Conservation (phyloP, 2,888 invertebrate species). For the Papilio gigon region DNA sequence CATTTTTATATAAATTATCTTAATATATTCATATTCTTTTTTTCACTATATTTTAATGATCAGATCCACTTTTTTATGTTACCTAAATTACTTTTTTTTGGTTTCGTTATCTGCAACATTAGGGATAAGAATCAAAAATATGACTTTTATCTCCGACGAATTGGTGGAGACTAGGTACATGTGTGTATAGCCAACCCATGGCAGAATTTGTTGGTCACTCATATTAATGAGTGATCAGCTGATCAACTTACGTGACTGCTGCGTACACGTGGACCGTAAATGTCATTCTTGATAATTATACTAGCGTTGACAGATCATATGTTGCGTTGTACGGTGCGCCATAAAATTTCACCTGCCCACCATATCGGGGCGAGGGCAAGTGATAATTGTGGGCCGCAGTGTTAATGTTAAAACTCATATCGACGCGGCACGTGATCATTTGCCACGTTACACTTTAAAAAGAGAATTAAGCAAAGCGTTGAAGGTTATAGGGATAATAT, state of each 20-base stretch:
- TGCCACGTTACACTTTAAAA: neutral
- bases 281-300: conserved; percentile 7
- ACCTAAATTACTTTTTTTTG: no score
- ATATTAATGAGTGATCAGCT: neutral
- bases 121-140: no score
- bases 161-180: neutral
- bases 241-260: neutral
- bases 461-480: conserved; percentile 4
- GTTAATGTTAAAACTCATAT: conserved; percentile 26
- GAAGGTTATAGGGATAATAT: neutral
- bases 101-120: no score
- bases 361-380: conserved; percentile 25
- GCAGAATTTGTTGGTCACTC: neutral
- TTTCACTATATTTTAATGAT: no score
- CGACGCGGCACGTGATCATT: neutral
- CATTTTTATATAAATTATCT: conserved; percentile 15
- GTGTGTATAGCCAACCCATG: neutral
- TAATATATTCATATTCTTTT: neutral
- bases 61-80: no score
- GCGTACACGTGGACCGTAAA: neutral
- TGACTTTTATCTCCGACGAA: neutral
- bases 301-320: conserved; percentile 21
- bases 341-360: conserved; percentile 38
- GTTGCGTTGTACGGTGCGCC: conserved; percentile 15
- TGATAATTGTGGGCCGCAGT: conserved; percentile 9